These are phyloP conservation scores for Gymnocheta viridis DNA, from an alignment of 2,888 invertebrate species.

Conservation along the genomic window DNA sequence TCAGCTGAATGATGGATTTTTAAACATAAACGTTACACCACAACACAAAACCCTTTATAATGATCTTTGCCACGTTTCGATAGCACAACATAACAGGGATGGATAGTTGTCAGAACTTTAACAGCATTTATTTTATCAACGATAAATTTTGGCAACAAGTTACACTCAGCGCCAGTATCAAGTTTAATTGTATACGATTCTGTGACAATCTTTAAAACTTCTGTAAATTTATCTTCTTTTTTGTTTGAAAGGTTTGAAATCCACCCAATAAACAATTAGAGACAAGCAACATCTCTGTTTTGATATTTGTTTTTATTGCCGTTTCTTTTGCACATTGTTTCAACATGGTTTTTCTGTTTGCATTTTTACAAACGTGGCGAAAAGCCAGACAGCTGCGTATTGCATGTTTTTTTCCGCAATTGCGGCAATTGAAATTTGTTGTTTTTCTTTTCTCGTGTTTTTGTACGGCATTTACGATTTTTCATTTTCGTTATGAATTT, in stretches of 20 bases:
- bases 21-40: no score
- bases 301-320: background rate
- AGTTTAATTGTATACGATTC: background rate
- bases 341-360: slow-evolving; percentile 2
- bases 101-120: no score
- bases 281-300: background rate
- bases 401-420: slow-evolving; percentile 5
- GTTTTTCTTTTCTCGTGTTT: background rate
- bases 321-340: slow-evolving; percentile 8
- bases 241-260: background rate
- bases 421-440: background rate
- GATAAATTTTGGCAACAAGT: background rate
- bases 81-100: no score
- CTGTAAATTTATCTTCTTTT: background rate
- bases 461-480: no score
- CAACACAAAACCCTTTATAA: no score
- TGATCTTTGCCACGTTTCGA: no score
- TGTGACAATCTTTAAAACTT: background rate
- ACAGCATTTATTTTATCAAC: no score
- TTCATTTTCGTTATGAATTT: slow-evolving; percentile 2
- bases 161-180: slow-evolving; percentile 8
- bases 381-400: slow-evolving; percentile 8
- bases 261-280: slow-evolving; percentile 6
- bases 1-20: no score
- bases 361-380: slow-evolving; percentile 2